Percentiles rank a stretch among this genome's conserved stretches.
These are phyloP conservation scores for Tachina lurida DNA, from an alignment of 2,888 invertebrate genomes.

Conservation along the genomic window DNA sequence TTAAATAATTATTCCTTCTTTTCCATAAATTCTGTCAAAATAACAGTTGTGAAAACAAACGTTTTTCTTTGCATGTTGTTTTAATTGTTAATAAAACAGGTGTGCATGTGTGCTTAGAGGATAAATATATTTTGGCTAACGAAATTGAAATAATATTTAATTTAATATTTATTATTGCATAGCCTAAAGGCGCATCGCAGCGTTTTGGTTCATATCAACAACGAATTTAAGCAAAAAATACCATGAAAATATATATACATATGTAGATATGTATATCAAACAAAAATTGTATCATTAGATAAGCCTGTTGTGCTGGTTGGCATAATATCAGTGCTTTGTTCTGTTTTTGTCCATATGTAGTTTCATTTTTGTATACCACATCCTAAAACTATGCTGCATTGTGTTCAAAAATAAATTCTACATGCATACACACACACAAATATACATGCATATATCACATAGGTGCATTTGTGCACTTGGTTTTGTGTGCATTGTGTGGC, in stretches of 20 bases:
- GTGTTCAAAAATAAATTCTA: conserved; percentile 40
- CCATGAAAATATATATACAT: neutral
- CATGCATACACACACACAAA: neutral
- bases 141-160: conserved; percentile 50
- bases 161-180: conserved; percentile 61
- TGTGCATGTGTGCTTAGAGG: neutral
- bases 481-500: conserved; percentile 1
- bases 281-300: conserved; percentile 47
- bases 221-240: conserved; percentile 1
- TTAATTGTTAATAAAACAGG: neutral
- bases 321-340: conserved; percentile 25
- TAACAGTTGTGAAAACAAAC: conserved; percentile 45
- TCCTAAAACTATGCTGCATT: conserved; percentile 53
- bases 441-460: neutral
- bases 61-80: conserved; percentile 24
- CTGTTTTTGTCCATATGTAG: conserved; percentile 2
- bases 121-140: conserved; percentile 8
- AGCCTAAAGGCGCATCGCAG: conserved; percentile 40
- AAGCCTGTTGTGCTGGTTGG: conserved; percentile 45
- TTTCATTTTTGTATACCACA: conserved; percentile 8
- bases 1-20: neutral
- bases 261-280: neutral
- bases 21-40: conserved; percentile 31
- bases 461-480: neutral
- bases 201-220: neutral